A percentile compares a stretch with the other conserved stretches of the same genome.
phyloP scores from a whole-genome alignment of 2,888 invertebrate genomes.

The Teleiodes luculella region DNA sequence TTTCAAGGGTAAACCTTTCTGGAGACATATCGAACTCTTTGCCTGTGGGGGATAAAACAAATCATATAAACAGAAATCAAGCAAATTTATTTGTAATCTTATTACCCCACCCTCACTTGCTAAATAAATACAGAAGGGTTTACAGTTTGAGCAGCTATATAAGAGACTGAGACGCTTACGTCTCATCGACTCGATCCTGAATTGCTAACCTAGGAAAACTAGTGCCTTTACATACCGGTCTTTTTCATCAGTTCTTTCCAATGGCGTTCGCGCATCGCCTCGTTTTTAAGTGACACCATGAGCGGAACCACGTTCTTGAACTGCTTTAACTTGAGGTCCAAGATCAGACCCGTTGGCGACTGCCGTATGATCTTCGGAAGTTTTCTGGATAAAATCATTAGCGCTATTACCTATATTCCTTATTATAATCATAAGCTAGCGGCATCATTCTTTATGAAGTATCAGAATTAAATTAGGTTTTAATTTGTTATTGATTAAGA shows the following conservation, averaged over 20 bases:
- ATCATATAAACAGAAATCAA: background rate
- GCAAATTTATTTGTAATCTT: background rate
- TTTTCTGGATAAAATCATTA: constrained; percentile 66
- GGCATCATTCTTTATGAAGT: no score
- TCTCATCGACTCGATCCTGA: no score
- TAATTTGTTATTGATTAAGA: no score
- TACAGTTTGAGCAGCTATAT: no score
- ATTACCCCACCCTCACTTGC: no score
- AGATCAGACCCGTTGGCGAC: constrained; percentile 80
- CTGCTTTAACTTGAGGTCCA: constrained; percentile 92
- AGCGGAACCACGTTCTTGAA: constrained; percentile 92
- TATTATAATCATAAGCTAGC: no score
- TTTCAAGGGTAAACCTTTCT: constrained; percentile 92
- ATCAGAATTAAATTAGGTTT: no score
- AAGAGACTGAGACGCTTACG: no score
- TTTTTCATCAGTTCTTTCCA: constrained; percentile 93
- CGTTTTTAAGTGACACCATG: constrained; percentile 94
- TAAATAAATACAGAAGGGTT: no score
- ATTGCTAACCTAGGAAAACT: no score
- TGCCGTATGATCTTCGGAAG: constrained; percentile 81
- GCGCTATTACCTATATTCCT: no score
- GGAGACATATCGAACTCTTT: constrained; percentile 91
- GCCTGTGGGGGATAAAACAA: constrained; percentile 48
- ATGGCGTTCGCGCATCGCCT: constrained; percentile 92
- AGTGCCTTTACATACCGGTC: constrained; percentile 86